These are phyloP conservation scores for Upupa epops DNA, from an alignment of 2,113 vertebrate species.

Conservation along the genomic window DNA sequence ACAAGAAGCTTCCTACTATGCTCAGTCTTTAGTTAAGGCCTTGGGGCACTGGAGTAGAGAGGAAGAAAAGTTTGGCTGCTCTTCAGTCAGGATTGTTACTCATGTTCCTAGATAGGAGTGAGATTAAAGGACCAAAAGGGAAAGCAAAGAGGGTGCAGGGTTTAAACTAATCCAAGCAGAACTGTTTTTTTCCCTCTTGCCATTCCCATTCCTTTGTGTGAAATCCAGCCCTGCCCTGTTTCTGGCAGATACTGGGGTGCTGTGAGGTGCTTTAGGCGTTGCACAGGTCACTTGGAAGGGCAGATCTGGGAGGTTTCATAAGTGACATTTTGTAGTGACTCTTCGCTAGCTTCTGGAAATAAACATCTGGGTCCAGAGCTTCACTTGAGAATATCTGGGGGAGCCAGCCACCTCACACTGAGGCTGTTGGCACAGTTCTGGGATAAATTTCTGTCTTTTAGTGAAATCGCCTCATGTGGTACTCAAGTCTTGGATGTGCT, in stretches of 20 bases:
- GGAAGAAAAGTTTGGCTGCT: not conserved
- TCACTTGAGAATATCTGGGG: not conserved
- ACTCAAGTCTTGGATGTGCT: not conserved
- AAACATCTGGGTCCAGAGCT: not conserved
- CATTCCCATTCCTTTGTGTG: rapidly evolving
- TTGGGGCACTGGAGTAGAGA: not conserved
- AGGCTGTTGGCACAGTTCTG: rapidly evolving
- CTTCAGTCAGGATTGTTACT: not conserved
- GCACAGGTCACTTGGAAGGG: not conserved
- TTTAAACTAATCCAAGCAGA: not conserved
- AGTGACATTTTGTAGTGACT: not conserved
- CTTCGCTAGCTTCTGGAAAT: rapidly evolving
- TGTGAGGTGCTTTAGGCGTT: not conserved
- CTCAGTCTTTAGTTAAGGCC: not conserved
- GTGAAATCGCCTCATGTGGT: not conserved
- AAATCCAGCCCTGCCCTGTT: not conserved
- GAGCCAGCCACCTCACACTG: not conserved
- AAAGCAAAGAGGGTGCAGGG: not conserved
- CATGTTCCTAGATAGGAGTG: not conserved
- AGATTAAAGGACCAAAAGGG: not conserved
- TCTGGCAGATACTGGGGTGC: not conserved
- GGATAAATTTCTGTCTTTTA: not conserved
- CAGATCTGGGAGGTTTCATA: not conserved
- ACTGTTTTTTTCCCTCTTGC: too few relatives aligned
- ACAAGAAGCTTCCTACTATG: not conserved